A percentile compares a stretch with the other conserved stretches of the same genome.
These are phyloP conservation scores for Thalassaphorura encarpata DNA, from an alignment of 1,140 invertebrate genomes.

Conservation along the genomic window DNA sequence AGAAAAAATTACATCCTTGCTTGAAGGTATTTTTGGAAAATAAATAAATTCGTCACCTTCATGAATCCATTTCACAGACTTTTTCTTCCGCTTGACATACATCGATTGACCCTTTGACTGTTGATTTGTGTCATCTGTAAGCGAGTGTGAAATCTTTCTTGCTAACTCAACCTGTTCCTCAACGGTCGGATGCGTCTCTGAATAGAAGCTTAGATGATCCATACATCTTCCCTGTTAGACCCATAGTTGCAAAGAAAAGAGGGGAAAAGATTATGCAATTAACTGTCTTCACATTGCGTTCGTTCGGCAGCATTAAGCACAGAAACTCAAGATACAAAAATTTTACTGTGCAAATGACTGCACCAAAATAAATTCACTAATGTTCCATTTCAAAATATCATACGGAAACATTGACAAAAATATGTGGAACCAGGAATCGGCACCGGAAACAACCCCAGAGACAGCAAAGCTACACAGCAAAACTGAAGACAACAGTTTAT, in stretches of 20 bases:
- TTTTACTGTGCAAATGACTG: too few relatives aligned
- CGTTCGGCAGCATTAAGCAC: neutral
- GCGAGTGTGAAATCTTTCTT: slow-evolving; percentile 76
- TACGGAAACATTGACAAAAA: too few relatives aligned
- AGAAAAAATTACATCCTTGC: too few relatives aligned
- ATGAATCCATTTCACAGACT: slow-evolving; percentile 88
- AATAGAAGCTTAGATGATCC: slow-evolving; percentile 90
- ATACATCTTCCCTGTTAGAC: slow-evolving; percentile 70
- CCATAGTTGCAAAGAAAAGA: slow-evolving; percentile 14
- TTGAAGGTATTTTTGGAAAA: neutral
- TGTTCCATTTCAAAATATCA: too few relatives aligned
- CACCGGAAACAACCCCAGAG: too few relatives aligned
- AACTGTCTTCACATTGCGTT: neutral
- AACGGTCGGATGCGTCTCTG: slow-evolving; percentile 78
- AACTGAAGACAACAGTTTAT: too few relatives aligned
- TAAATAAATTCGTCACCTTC: slow-evolving; percentile 50
- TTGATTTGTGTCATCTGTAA: slow-evolving; percentile 82
- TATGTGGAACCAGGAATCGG: too few relatives aligned
- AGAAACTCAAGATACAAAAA: too few relatives aligned
- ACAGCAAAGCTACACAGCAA: too few relatives aligned
- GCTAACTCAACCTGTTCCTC: slow-evolving; percentile 90
- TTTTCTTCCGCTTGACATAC: slow-evolving; percentile 88
- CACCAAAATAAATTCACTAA: too few relatives aligned
- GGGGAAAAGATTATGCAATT: neutral
- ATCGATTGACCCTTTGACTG: slow-evolving; percentile 86